Base-by-base conservation (phyloP, 92 coral and sea anemone genomes). In the Porites evermanni region DNA sequence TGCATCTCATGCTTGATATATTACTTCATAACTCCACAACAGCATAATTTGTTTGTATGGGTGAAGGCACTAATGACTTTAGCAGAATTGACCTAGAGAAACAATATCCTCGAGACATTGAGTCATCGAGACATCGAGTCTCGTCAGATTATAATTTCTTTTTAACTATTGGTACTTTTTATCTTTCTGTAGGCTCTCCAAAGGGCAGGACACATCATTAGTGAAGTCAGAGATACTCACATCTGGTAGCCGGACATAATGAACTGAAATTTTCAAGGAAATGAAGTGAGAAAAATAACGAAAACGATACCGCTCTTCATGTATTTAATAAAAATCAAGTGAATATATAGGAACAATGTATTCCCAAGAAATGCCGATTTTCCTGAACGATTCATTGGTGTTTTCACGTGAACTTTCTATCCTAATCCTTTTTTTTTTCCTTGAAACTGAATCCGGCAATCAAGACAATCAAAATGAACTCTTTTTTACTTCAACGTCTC, bases 181-280 rank as follows among this genome's bases (percentile, higher is more conserved):
- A 8, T 63, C 24, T 56, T 20, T 14, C 23, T 53, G 21, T 23
- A 44, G 77, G 11, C 56, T 1, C 75, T 66, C 26, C 24, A 13
- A 64, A 14, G 70, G 50, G 99, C 99, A 3, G 99, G 97, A 26
- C 99, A 97, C 44, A 97, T 97, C 14, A 97, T 97, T 51, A 90
- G 99, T 47, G 99, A 97, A 77, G 94, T 97, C 11, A 87, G 99
- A 72, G 99, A 97, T 89, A 94, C 99, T 13, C 98, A 97, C 73
- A 81, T 95, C 16, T 91, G 89, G 89, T 95, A 91, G 74, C 20
- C 2, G 44, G 16, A 71, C 32, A 53, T 14, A 24, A 38, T 38
- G 47, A 5, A 17, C 73, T 44, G 70, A 54, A 32, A 53, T 16
- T 68, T 3, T 58, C 67, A 23, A 68, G 11, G 5, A 1, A 67